phyloP scores from a whole-genome alignment of 2,113 vertebrate species.

The Corythornis madagascariensis region DNA sequence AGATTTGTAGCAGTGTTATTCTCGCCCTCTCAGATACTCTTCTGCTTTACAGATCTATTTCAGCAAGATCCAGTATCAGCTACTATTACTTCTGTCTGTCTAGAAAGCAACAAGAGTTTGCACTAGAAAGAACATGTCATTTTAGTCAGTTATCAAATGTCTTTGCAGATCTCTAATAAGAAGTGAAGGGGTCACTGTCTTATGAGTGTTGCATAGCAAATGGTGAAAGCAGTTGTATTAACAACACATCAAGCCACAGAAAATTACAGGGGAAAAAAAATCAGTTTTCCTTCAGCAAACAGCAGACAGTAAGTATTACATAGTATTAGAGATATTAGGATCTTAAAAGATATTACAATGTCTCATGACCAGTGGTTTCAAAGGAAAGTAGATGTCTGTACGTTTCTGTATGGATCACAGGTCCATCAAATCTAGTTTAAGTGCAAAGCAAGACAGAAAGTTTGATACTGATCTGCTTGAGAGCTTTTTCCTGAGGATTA shows the following conservation, averaged over 20 bases:
- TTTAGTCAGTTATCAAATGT: background rate
- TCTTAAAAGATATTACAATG: background rate
- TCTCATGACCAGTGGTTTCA: background rate
- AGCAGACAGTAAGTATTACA: background rate
- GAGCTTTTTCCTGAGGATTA: background rate
- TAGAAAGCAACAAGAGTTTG: background rate
- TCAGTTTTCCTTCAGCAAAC: background rate
- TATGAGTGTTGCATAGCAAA: background rate
- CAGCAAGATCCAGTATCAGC: background rate
- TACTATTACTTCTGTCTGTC: background rate
- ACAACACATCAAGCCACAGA: background rate
- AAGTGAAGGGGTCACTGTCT: rapidly evolving
- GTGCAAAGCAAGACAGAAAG: background rate
- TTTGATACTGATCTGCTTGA: background rate
- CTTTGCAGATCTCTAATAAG: background rate
- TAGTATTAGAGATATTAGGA: background rate
- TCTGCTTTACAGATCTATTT: background rate
- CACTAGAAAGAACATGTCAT: background rate
- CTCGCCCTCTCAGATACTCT: background rate
- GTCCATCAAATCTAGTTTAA: background rate
- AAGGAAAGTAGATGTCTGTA: background rate
- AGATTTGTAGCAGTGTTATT: background rate
- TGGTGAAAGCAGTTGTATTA: background rate
- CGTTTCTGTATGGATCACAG: background rate
- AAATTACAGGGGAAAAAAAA: background rate